These are phyloP conservation scores for Anorthoa munda DNA, from an alignment of 2,888 invertebrate genomes.

Conservation along the genomic window DNA sequence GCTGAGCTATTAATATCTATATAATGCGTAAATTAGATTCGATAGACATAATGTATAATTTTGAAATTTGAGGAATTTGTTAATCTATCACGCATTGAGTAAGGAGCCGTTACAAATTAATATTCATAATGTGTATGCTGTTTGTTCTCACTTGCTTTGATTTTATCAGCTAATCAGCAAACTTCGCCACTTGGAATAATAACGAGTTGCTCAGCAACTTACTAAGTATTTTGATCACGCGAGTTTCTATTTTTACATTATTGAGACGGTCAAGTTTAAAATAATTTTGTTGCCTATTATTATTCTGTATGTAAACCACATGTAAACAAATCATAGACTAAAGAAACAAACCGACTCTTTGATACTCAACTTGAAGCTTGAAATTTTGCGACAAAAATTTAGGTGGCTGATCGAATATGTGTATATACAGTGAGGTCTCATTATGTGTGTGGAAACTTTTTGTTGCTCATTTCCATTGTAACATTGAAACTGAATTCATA, in stretches of 20 bases:
- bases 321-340: too few species aligned
- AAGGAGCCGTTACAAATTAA: conserved; percentile 7
- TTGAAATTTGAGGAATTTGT: not conserved
- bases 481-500: conserved; percentile 16
- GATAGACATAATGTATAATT: not conserved
- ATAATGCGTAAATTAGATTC: not conserved
- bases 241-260: conserved; percentile 38
- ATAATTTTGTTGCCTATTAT: conserved; percentile 12
- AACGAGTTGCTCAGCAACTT: conserved; percentile 27
- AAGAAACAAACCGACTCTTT: conserved; percentile 26
- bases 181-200: conserved; percentile 40
- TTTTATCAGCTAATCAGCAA: conserved; percentile 40
- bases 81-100: not conserved
- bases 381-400: not conserved
- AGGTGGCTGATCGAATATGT: not conserved
- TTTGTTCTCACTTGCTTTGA: conserved; percentile 33
- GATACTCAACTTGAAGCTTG: conserved; percentile 2
- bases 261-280: conserved; percentile 29
- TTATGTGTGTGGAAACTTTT: conserved; percentile 17
- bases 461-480: not conserved
- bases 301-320: not conserved
- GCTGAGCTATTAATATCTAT: conserved; percentile 3
- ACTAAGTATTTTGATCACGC: conserved; percentile 32
- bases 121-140: conserved; percentile 6
- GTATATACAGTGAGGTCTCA: conserved; percentile 21